Evolutionary conservation across 1,140 invertebrate genomes (phyloP).

Genomic region (Trichonephila clavata): DNA sequence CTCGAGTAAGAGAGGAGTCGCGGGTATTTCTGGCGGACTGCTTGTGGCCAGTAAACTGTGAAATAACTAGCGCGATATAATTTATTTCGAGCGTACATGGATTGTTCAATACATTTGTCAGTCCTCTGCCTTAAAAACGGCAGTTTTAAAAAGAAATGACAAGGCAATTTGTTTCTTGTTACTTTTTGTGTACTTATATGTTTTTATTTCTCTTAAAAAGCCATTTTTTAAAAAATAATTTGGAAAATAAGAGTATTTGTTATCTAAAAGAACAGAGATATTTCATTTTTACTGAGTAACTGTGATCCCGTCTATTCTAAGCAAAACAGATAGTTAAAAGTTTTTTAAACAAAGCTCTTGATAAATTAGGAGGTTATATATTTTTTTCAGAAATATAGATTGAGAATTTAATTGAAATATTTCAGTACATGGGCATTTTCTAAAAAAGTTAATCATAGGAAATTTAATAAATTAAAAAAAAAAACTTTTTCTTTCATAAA

Average conservation of each 20-base stretch:
- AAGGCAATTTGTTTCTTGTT: neutral
- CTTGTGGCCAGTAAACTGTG: slow-evolving; percentile 42
- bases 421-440: too few species aligned
- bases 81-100: neutral
- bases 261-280: too few species aligned
- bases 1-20: slow-evolving; percentile 11
- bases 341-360: too few species aligned
- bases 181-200: neutral
- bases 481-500: too few species aligned
- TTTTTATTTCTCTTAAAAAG: neutral
- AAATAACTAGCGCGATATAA: neutral
- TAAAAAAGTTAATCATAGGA: too few species aligned
- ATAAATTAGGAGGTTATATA: too few species aligned
- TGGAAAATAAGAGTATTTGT: neutral
- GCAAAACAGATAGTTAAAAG: too few species aligned
- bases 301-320: too few species aligned
- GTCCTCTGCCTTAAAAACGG: neutral
- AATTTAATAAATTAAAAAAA: too few species aligned
- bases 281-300: too few species aligned
- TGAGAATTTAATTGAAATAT: too few species aligned
- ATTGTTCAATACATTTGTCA: slow-evolving; percentile 22
- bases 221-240: neutral
- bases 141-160: neutral
- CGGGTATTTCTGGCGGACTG: neutral
- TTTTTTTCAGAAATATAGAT: too few species aligned